Percentiles rank a stretch among this genome's conserved stretches.
These are phyloP conservation scores for Hippocampus comes DNA, from an alignment of 2,113 vertebrate genomes.

Conservation along the genomic window DNA sequence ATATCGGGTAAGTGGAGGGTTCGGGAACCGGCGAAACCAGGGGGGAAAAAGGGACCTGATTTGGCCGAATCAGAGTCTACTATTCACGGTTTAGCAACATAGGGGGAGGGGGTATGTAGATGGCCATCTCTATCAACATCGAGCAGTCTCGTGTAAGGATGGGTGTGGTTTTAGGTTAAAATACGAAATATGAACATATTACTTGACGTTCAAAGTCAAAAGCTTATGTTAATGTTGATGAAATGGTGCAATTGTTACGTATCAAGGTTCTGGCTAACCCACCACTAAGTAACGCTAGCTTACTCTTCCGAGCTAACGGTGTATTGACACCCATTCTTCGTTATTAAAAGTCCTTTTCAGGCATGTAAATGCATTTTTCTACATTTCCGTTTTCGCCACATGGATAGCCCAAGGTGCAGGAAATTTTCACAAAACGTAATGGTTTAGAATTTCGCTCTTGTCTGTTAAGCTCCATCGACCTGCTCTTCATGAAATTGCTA, in stretches of 20 bases:
- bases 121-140: slow-evolving; percentile 50
- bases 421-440: neutral
- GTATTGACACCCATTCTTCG: slow-evolving; percentile 3
- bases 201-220: neutral
- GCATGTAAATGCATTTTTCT: neutral
- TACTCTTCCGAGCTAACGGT: slow-evolving; percentile 42
- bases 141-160: slow-evolving; percentile 45
- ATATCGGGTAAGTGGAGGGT: slow-evolving; percentile 70
- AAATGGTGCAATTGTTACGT: slow-evolving; percentile 5
- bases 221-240: neutral
- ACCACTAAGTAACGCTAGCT: slow-evolving; percentile 35
- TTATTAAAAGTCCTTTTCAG: neutral
- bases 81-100: slow-evolving; percentile 66
- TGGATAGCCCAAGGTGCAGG: neutral
- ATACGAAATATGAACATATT: neutral
- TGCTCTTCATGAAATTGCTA: slow-evolving; percentile 1
- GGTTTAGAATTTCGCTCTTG: neutral
- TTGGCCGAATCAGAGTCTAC: slow-evolving; percentile 59
- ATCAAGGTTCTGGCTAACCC: slow-evolving; percentile 21
- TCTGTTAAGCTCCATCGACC: slow-evolving; percentile 5
- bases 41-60: slow-evolving; percentile 74
- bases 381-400: neutral
- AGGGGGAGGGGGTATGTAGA: slow-evolving; percentile 57
- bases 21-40: slow-evolving; percentile 66
- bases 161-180: slow-evolving; percentile 60